Evolutionary conservation across 2,888 invertebrate genomes (phyloP).

Genomic region (Drosophila helvetica): DNA sequence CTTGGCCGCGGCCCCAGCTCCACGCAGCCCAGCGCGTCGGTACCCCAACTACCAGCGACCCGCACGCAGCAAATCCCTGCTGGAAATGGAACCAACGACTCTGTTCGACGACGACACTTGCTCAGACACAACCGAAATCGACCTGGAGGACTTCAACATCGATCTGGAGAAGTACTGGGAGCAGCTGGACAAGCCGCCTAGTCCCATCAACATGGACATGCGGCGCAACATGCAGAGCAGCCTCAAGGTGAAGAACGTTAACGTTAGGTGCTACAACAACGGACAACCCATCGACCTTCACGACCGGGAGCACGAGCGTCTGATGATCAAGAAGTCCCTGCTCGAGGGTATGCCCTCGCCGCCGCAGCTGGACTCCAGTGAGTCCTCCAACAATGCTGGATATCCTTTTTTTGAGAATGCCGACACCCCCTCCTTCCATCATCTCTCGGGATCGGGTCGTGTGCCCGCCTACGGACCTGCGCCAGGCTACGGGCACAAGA

Average conservation of each 20-base stretch:
- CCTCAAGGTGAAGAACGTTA: conserved; percentile 83
- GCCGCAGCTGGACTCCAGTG: conserved; percentile 76
- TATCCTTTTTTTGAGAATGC: conserved; percentile 83
- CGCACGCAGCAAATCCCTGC: conserved; percentile 81
- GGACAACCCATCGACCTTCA: conserved; percentile 82
- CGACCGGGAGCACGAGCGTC: conserved; percentile 82
- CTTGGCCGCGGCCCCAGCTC: conserved; percentile 62
- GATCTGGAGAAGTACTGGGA: conserved; percentile 84
- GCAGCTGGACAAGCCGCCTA: conserved; percentile 83
- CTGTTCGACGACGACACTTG: conserved; percentile 83
- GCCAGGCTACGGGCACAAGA: conserved; percentile 79
- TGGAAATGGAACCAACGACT: conserved; percentile 83
- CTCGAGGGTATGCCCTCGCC: conserved; percentile 84
- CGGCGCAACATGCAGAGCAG: conserved; percentile 83
- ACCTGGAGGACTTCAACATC: conserved; percentile 84
- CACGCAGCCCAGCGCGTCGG: conserved; percentile 48
- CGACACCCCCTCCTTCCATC: conserved; percentile 36
- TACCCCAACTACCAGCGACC: conserved; percentile 70
- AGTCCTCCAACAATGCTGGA: conserved; percentile 56
- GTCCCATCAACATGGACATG: conserved; percentile 83
- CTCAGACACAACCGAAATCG: conserved; percentile 83
- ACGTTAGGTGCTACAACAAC: conserved; percentile 83
- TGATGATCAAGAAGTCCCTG: conserved; percentile 83
- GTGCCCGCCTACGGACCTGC: conserved; percentile 39
- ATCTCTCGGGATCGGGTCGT: conserved; percentile 12